Base-by-base conservation (phyloP, 2,797 vertebrate genomes). In the Hoplostethus atlanticus region DNA sequence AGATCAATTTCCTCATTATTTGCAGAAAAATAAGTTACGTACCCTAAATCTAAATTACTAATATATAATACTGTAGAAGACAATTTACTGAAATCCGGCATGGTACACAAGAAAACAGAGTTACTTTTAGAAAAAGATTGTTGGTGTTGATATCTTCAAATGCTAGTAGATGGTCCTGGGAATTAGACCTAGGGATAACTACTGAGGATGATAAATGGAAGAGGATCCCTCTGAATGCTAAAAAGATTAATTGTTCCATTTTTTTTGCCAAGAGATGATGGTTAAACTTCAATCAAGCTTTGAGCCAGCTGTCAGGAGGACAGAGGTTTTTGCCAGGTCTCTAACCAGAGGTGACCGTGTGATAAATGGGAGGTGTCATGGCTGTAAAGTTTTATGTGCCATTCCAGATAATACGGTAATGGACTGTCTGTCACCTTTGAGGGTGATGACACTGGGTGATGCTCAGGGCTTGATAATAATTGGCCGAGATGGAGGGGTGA, bases 381-480 rank as follows among this genome's bases (percentile, higher is more conserved):
- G 63, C 68, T 71, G 55, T 84, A 77, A 87, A 80, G 70, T 81
- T 83, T 87, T 80, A 88, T 82, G 72, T 75, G 73, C 74, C 69
- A 17, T 84, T 75, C 53, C 68, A 81, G 80, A 67, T 83, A 83
- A 87, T 73, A 73, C 80, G 77, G 85, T 83, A 89, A 89, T 85
- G 65, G 64, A 79, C 68, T 74, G 79, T 62, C 71, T 85, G 64
- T 73, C 79, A 78, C 73, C 72, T 80, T 79, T 62, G 67, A 79
- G 34, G 40, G 4, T 46, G 60, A 25, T 48, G 71, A 71, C 58
- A 64, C 64, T 3, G 28, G 11, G 44, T 30, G 30, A 44, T 40
- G 25, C 54, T 54, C 46, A 66, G 53, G 61, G 40, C 36, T 62
- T 63, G 30, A 54, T 40, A 60, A 65, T 67, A 76, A 74, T 44